These are phyloP conservation scores for Actinia equina DNA, from an alignment of 64 coral and sea anemone species.

Conservation along the genomic window DNA sequence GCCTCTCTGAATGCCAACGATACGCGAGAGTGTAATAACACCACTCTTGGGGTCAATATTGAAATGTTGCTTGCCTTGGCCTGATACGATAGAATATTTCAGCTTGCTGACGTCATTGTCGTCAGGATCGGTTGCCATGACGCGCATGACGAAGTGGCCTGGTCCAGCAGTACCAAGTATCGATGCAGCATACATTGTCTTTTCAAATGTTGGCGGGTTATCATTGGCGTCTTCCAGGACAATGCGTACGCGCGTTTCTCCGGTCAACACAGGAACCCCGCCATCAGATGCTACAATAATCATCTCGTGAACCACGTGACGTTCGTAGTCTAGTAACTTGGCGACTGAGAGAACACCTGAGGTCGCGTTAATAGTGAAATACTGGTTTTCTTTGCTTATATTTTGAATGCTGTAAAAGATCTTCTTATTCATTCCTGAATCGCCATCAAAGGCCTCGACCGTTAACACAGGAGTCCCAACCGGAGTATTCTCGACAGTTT, in stretches of 20 bases:
- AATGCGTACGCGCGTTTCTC: conserved; percentile 70
- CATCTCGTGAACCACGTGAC: conserved; percentile 62
- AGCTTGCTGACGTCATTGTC: conserved; percentile 76
- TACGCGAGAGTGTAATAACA: conserved; percentile 75
- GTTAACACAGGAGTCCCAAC: conserved; percentile 69
- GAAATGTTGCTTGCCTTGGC: conserved; percentile 65
- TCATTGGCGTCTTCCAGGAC: conserved; percentile 90
- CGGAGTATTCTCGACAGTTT: conserved; percentile 43
- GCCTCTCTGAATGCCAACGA: conserved; percentile 69
- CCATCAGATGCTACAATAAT: conserved; percentile 70
- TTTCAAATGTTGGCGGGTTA: conserved; percentile 84
- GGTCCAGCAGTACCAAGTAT: conserved; percentile 81
- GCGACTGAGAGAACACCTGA: conserved; percentile 59
- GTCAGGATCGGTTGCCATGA: conserved; percentile 87
- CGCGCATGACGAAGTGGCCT: conserved; percentile 89
- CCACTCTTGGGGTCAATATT: conserved; percentile 62
- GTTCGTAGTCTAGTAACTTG: conserved; percentile 77
- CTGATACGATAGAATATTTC: conserved; percentile 64
- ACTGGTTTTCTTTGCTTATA: conserved; percentile 22
- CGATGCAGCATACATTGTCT: conserved; percentile 70
- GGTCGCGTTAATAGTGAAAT: conserved; percentile 59
- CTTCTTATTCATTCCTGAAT: conserved; percentile 71
- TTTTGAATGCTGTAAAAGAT: conserved; percentile 68
- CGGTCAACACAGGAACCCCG: conserved; percentile 68
- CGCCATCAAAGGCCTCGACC: conserved; percentile 76